Evolutionary conservation across 2,113 vertebrate genomes (phyloP), one percentile per base, ranked within the genome.

Genomic region (Megaceryle maxima): DNA sequence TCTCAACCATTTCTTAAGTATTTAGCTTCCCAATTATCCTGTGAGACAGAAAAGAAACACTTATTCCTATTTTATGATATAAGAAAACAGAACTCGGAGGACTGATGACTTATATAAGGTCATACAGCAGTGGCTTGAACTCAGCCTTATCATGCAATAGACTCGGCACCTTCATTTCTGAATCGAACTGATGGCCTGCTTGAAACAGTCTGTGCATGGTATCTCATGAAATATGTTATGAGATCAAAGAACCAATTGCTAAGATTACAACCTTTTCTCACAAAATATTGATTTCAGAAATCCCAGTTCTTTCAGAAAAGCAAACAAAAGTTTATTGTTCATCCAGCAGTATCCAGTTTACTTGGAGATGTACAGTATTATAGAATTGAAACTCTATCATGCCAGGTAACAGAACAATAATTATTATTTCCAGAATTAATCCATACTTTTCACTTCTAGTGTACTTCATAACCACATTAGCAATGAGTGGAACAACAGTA

Each of bases 1-100:
- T 94, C 68, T 93, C 76, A 84, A 87, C 39, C 25, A 83, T 93
- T 96, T 87, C 66, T 87, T 92, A 64, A 41, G 63, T 53, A 57
- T 90, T 96, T 94, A 91, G 53, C 35, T 81, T 19, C 51, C 60
- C 64, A 93, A 78, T 74, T 93, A 78, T 48, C 33, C 39, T 33
- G 17, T 53, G 73, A 90, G 66, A 78, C 44, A 94, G 69, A 86
- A 75, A 68, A 64, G 92, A 56, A 11, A 0, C 46, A 75, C 20
- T 94, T 95, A 86, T 83, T 90, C 28, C 31, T 57, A 15, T 92
- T 95, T 94, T 50, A 88, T 57, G 29, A 64, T 53, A 90, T 50
- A 62, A 68, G 26, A 43, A 95, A 92, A 92, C 33, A 53, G 41
- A 44, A 67, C 90, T 80, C 16, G 0, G 29, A 83, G 79, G 55